A percentile compares a stretch with the other conserved stretches of the same genome.
Evolutionary conservation across 2,113 vertebrate genomes (phyloP).

Genomic region (Oncorhynchus masou): DNA sequence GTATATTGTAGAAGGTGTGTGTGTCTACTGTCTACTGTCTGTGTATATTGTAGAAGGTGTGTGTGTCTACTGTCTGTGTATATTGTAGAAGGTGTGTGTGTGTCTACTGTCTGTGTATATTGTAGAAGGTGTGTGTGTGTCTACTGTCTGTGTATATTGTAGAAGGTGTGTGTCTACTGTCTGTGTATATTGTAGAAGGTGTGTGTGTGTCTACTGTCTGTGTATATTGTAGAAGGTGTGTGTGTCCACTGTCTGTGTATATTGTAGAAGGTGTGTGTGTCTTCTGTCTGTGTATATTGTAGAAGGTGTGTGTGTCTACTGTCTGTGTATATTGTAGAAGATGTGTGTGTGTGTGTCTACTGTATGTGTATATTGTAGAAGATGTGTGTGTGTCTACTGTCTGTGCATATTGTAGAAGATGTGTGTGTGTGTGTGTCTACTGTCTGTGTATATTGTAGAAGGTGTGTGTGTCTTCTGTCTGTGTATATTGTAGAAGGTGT

Average conservation of each 20-base stretch:
- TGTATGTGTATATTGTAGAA: not conserved
- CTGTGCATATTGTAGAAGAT: constrained; percentile 2
- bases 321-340: constrained; percentile 1
- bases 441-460: not conserved
- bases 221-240: constrained; percentile 8
- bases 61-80: no score
- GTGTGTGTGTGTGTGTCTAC: no score
- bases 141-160: not conserved
- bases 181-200: constrained; percentile 4
- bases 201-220: no score
- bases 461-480: no score
- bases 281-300: not conserved
- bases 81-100: constrained; percentile 14
- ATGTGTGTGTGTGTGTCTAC: no score
- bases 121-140: constrained; percentile 15
- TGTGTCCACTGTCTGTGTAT: no score
- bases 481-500: constrained; percentile 7
- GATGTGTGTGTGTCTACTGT: no score
- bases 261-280: constrained; percentile 8
- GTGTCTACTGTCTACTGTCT: no score
- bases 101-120: no score
- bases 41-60: constrained; percentile 7
- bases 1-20: constrained; percentile 9
- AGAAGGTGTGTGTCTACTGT: not conserved
- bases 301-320: not conserved